Conservation (phyloP, 2,888 invertebrate genomes). For the Theodoxus fluviatilis region DNA sequence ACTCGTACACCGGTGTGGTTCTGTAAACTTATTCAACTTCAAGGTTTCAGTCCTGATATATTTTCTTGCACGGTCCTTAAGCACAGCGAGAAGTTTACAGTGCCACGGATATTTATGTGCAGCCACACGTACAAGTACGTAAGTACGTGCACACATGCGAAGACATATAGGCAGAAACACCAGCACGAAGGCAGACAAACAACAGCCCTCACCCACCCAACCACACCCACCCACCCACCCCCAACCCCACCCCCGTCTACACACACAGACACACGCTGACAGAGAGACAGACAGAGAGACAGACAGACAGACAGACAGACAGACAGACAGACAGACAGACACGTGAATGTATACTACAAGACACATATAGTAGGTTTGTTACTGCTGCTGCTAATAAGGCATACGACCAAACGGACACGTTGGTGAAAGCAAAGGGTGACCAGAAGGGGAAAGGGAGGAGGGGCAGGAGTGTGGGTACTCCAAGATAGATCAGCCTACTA, state of each 20-base stretch:
- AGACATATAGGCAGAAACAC: neutral
- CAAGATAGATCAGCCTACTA: too few species aligned
- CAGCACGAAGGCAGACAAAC: neutral
- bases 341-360: neutral
- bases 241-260: neutral
- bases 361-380: neutral
- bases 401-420: too few species aligned
- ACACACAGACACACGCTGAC: conserved; percentile 25
- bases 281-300: conserved; percentile 25
- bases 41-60: too few species aligned
- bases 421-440: too few species aligned
- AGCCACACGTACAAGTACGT: neutral
- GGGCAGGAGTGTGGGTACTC: too few species aligned
- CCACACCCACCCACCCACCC: neutral
- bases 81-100: neutral
- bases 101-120: neutral
- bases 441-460: too few species aligned
- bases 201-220: conserved; percentile 13
- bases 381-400: neutral
- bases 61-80: neutral
- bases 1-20: too few species aligned
- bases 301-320: conserved; percentile 25
- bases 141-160: neutral
- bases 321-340: conserved; percentile 22
- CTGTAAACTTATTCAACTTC: too few species aligned